These are phyloP conservation scores for Carassius gibelio DNA, from an alignment of 2,113 vertebrate species.

Conservation along the genomic window DNA sequence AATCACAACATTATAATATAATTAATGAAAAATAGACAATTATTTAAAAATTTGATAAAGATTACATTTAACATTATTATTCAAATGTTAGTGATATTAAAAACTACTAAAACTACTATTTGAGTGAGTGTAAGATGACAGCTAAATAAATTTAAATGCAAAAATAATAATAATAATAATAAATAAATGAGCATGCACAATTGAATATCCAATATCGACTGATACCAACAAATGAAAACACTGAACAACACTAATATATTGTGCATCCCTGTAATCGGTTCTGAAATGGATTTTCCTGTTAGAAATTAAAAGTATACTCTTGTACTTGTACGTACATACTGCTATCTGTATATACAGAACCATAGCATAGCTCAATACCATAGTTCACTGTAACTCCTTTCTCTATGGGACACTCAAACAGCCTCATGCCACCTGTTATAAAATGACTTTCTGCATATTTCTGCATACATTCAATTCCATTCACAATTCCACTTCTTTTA, in stretches of 20 bases:
- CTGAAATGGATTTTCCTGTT: conserved; percentile 9
- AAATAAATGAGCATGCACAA: neutral
- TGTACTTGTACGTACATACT: neutral
- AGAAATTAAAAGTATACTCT: neutral
- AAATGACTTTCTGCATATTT: neutral
- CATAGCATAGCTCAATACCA: neutral
- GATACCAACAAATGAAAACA: neutral
- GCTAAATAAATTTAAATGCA: neutral
- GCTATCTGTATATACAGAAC: neutral
- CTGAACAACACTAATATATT: neutral
- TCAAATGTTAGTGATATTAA: neutral
- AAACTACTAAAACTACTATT: neutral
- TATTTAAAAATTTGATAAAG: too few relatives aligned
- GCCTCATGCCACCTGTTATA: neutral
- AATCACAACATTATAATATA: too few relatives aligned
- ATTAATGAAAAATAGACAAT: too few relatives aligned
- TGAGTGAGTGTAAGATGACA: neutral
- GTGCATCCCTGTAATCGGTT: neutral
- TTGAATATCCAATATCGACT: neutral
- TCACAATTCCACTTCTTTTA: conserved; percentile 57
- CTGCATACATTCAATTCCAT: conserved; percentile 56
- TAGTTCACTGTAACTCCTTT: neutral
- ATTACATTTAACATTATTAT: too few relatives aligned
- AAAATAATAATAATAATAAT: neutral
- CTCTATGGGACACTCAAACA: neutral